These are phyloP conservation scores for Telmatherina bonti DNA, from an alignment of 2,797 vertebrate genomes.

Conservation along the genomic window DNA sequence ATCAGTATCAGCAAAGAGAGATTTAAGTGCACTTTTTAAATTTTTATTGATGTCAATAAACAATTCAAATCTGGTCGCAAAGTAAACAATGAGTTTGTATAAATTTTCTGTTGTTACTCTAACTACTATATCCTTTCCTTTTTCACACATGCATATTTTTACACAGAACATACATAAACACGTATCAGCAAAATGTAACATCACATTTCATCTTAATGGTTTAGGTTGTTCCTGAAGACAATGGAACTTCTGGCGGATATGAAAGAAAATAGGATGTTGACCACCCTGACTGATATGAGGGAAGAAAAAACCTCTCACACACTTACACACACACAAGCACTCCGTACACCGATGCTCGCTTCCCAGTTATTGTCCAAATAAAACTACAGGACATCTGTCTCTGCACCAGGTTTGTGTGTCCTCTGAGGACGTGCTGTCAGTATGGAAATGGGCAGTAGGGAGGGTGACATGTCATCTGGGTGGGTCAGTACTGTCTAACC, in stretches of 20 bases:
- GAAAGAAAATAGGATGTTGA: constrained; percentile 28
- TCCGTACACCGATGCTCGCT: background rate
- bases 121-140: constrained; percentile 8
- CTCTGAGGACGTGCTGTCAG: constrained; percentile 25
- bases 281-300: constrained; percentile 25
- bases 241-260: constrained; percentile 13
- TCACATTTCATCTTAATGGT: background rate
- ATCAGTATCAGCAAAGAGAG: background rate
- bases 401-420: constrained; percentile 17
- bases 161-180: constrained; percentile 12
- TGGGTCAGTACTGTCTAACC: constrained; percentile 55
- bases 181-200: constrained; percentile 10
- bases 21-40: background rate
- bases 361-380: background rate
- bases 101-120: constrained; percentile 33
- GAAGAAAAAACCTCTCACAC: background rate
- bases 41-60: background rate
- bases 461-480: constrained; percentile 60
- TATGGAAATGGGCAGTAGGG: constrained; percentile 53
- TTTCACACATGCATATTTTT: background rate
- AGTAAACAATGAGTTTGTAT: background rate
- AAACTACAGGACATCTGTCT: constrained; percentile 17
- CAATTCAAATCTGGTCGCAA: background rate
- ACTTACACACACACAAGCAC: background rate
- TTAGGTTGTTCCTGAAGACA: constrained; percentile 9